phyloP scores from a whole-genome alignment of 2,113 vertebrate genomes.

The Perca fluviatilis region DNA sequence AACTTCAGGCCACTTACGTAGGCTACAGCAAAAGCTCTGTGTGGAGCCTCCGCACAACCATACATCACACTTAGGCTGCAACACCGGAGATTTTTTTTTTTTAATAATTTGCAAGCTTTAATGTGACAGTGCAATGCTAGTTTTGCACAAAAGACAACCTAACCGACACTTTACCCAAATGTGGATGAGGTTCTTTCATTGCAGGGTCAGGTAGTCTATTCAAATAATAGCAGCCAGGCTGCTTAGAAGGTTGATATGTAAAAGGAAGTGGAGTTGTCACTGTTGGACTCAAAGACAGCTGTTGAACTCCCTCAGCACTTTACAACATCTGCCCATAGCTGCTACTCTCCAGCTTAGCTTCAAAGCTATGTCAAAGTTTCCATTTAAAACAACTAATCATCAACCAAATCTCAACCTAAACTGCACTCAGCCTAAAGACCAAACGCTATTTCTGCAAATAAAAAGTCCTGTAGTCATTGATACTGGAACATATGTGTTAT shows the following conservation, averaged over 20 bases:
- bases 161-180: background rate
- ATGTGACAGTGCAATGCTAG: background rate
- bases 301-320: conserved; percentile 15
- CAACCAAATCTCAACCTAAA: background rate
- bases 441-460: background rate
- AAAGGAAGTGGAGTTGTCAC: conserved; percentile 45
- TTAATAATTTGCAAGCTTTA: background rate
- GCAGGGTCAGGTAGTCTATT: background rate
- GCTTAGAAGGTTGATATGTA: conserved; percentile 16
- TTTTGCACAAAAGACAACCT: background rate
- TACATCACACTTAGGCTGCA: background rate
- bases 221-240: conserved; percentile 18
- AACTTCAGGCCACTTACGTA: too few species aligned
- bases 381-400: background rate
- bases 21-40: too few species aligned
- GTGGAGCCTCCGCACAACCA: too few species aligned
- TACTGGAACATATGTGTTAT: conserved; percentile 23
- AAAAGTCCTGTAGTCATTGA: background rate
- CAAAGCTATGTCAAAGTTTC: conserved; percentile 12
- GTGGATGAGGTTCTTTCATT: background rate
- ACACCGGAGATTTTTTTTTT: conserved; percentile 5
- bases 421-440: background rate
- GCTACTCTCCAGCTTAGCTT: background rate
- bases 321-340: conserved; percentile 27
- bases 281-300: conserved; percentile 47